Evolutionary conservation across 2,888 invertebrate species (phyloP), one percentile per base, ranked within the genome.

Genomic region (Ormyrus rosae): DNA sequence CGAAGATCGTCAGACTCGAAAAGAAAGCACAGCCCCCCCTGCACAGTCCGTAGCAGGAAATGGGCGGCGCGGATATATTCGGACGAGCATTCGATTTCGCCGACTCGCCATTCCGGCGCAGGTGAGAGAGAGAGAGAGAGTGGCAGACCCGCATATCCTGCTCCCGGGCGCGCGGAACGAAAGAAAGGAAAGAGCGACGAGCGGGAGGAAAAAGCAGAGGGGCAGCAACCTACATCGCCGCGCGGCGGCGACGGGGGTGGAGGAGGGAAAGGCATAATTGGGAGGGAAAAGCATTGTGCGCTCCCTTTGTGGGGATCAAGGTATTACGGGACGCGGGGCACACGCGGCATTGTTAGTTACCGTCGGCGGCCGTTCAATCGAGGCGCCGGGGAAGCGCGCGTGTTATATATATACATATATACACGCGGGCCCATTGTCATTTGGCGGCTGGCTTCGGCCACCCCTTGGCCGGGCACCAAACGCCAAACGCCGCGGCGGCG

Each of bases 231-330:
- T 19, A 19, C 19, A 19, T 19, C 19, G 19, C 19, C 19, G 19
- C 19, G 19, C 19, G 19, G 19, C 19, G 19, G 19, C 19, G 19
- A 19, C 19, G 56, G 11, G 11, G 11, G 50, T 4, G 19, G 50
- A 68, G 61, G 7, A 56, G 71, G 61, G 7, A 19, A 70, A 46
- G 65, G 85, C 84, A 85, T 86, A 87, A 88, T 87, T 87, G 86
- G 86, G 81, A 86, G 84, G 85, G 84, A 85, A 51, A 79, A 81
- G 82, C 85, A 85, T 85, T 84, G 85, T 85, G 83, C 83, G 85
- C 61, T 86, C 85, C 86, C 86, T 86, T 86, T 87, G 86, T 86
- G 84, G 85, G 78, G 87, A 88, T 88, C 86, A 88, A 86, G 86
- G 87, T 84, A 87, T 88, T 88, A 86, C 84, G 75, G 71, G 78